Percentiles rank a stretch among this genome's conserved stretches.
phyloP scores from a whole-genome alignment of 2,113 vertebrate species.

The Alethe diademata region DNA sequence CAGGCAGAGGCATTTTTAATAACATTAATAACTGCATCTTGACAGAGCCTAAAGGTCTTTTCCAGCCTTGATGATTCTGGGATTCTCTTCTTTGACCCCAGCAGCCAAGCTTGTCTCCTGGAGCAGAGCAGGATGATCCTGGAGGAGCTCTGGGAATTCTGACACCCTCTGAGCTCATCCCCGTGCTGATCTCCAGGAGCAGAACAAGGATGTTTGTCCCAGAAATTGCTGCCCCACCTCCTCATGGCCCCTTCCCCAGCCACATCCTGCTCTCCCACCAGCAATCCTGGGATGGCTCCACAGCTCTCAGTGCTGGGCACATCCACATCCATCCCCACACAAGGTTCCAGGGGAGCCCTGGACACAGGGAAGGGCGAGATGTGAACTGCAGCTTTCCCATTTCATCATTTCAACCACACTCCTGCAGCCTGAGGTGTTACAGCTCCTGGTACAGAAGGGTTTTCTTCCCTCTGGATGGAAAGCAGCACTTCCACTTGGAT shows the following conservation, averaged over 20 bases:
- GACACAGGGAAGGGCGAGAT: not conserved
- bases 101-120: not conserved
- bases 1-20: not conserved
- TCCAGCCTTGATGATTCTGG: not conserved
- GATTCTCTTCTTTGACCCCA: not conserved
- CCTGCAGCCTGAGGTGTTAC: not conserved
- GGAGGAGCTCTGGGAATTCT: not conserved
- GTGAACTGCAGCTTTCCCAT: not conserved
- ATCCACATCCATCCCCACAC: not conserved
- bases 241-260: not conserved
- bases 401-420: not conserved
- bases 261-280: not conserved
- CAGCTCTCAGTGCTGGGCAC: not conserved
- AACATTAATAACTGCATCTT: not conserved
- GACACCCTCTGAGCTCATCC: not conserved
- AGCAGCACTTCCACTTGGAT: not conserved
- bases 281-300: not conserved
- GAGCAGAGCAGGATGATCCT: not conserved
- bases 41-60: not conserved
- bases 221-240: not conserved
- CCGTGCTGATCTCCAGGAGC: not conserved
- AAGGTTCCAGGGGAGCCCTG: rapidly evolving
- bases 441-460: not conserved
- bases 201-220: not conserved
- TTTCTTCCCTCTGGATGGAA: not conserved